Evolutionary conservation across 1,140 invertebrate genomes (phyloP), one percentile per base, ranked within the genome.

Genomic region (Penaeus chinensis): DNA sequence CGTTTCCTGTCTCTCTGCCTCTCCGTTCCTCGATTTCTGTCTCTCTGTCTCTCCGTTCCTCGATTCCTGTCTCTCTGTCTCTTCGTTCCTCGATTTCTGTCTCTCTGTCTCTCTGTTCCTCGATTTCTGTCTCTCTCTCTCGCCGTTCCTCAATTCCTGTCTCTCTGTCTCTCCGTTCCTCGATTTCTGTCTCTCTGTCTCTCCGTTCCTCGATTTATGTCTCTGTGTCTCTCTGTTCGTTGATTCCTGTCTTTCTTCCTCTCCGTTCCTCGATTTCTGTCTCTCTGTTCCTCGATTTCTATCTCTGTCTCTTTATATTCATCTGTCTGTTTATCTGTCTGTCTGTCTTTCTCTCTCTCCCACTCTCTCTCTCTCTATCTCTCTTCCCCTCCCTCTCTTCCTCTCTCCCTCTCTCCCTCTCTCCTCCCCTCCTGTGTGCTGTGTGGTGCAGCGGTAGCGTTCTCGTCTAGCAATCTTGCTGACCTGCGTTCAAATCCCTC

Each of bases 241-340:
- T 32, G 32, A 27, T 22, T 77, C 32, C 32, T 16, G 18, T 77
- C 16, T 77, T 16, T 18, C 32, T 16, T 19, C 16, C 16, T 77
- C 16, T 77, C 27, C 18, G 32, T 77, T 77, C 16, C 18, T 20
- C 18, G 32, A 22, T 77, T 19, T 77, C 32, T 18, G 32, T 20
- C 18, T 19, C 32, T 32, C 74, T 16, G 18, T 77, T 27, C 32
- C 32, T 77, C 32, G 19, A 20, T 77, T 27, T 77, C 32, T 77
- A 16, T 77, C 19, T 77, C 74, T 77, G 18, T 77, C 32, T 27
- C 32, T 77, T 77, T 32, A 18, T 77, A 22, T 27, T 77, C 74
- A 16, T 77, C 74, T 77, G 16, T 32, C 32, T 77, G 16, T 77
- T 27, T 32, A 18, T 32, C 74, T 32, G 18, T 32, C 77, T 11